Conservation (phyloP, 1,140 invertebrate genomes). For the Paramacrobiotus metropolitanus region DNA sequence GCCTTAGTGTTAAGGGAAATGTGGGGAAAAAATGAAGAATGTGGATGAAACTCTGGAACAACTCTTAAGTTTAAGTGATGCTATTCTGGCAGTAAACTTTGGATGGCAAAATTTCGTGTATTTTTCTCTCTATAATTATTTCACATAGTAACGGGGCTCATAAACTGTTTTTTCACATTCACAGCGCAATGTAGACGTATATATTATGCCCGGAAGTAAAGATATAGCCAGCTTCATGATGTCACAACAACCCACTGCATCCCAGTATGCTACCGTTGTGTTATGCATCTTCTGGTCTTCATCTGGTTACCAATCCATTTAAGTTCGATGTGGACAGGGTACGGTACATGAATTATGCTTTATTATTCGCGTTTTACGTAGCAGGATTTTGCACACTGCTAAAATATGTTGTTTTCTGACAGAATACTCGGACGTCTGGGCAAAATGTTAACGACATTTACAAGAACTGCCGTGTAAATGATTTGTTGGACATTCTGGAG, state of each 20-base stretch:
- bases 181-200: slow-evolving; percentile 31
- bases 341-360: slow-evolving; percentile 18
- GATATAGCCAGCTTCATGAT: slow-evolving; percentile 64
- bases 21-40: slow-evolving; percentile 34
- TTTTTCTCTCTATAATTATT: too few species aligned
- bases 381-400: too few species aligned
- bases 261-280: slow-evolving; percentile 43
- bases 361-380: too few species aligned
- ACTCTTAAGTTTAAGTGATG: slow-evolving; percentile 28
- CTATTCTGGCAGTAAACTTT: too few species aligned
- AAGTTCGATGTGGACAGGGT: slow-evolving; percentile 24
- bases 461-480: slow-evolving; percentile 39
- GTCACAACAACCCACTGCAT: slow-evolving; percentile 77
- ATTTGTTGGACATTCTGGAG: slow-evolving; percentile 44
- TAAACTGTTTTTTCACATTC: slow-evolving; percentile 11
- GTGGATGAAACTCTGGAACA: slow-evolving; percentile 39
- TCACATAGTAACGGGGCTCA: slow-evolving; percentile 2
- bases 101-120: too few species aligned
- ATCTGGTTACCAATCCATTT: slow-evolving; percentile 67
- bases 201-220: slow-evolving; percentile 58
- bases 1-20: slow-evolving; percentile 22
- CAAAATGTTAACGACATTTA: slow-evolving; percentile 53
- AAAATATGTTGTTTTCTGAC: slow-evolving; percentile 21
- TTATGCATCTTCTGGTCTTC: slow-evolving; percentile 37
- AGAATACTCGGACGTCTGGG: slow-evolving; percentile 45